Base-by-base conservation (phyloP, 1,140 invertebrate species). In the Papilio xuthus region DNA sequence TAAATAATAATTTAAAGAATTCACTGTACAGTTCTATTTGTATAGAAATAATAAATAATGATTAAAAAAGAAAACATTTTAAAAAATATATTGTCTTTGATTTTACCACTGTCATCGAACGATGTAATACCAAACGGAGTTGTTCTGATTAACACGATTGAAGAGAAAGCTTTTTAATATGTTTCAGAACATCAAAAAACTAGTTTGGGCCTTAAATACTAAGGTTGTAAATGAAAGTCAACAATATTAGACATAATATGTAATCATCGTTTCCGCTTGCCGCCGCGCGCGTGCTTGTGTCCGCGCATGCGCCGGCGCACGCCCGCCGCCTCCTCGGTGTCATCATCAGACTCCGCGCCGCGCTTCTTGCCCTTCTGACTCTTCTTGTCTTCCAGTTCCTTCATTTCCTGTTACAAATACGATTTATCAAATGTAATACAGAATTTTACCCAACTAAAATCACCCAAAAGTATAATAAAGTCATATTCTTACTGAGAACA, bases 381-480 rank as follows among this genome's bases (percentile, higher is more conserved):
- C 83, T 96, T 97, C 70, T 96, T 97, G 41, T 97, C 97, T 82
- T 97, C 96, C 41, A 97, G 89, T 88, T 98, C 97, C 93, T 97
- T 98, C 90, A 98, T 95, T 95, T 98, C 97, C 96, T 97, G 77
- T 13, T 23, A 32, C 7, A 56, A 41, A 75, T 37, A 37, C 32
- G 32, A 37, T 37, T 37, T 37, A 7, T 37, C 32, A 37, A 37
- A 37, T 37, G 4, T 37, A 37, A 37, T 37, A 4, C 32, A 37
- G 7, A 37, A 37, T 37, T 37, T 37, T 37, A 1, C 32, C 32
- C 32, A 37, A 37, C 32, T 37, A 37, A 37, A 37, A 37, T 37
- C 32, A 7, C 32, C 7, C 32, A 37, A 37, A n/a, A n/a, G n/a
- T n/a, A n/a, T n/a, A 37, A 37, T 37, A 37, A 7, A 37, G 32